Conservation (phyloP, 2,888 invertebrate species). For the Leptopilina myrica region DNA sequence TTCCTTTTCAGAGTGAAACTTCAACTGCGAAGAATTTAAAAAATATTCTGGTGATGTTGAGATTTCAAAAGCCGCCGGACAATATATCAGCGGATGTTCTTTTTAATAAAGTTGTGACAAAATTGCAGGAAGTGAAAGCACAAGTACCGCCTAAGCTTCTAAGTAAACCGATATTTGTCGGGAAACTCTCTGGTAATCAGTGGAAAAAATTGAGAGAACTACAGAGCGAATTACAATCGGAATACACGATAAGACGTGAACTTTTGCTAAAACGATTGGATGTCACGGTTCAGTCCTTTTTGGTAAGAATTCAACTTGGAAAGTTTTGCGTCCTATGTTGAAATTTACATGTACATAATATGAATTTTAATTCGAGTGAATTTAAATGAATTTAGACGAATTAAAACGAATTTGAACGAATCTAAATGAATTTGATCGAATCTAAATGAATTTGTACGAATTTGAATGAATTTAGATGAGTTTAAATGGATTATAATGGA, state of each 20-base stretch:
- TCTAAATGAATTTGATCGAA: too few relatives aligned
- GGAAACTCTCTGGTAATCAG: constrained; percentile 86
- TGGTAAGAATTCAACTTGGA: constrained; percentile 78
- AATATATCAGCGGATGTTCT: constrained; percentile 87
- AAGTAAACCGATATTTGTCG: constrained; percentile 87
- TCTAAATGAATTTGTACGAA: too few relatives aligned
- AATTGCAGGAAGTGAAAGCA: constrained; percentile 82
- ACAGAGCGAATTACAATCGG: constrained; percentile 86
- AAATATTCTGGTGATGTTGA: constrained; percentile 86
- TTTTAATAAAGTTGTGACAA: constrained; percentile 86
- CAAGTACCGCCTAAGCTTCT: constrained; percentile 81
- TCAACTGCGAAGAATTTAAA: constrained; percentile 88
- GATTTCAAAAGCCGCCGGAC: constrained; percentile 92
- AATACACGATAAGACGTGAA: constrained; percentile 90
- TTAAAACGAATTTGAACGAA: too few relatives aligned
- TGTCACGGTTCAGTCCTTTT: constrained; percentile 97
- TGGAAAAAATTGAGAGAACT: constrained; percentile 87
- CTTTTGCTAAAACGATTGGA: constrained; percentile 94
- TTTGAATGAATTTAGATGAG: too few relatives aligned
- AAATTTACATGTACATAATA: too few relatives aligned
- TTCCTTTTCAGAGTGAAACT: constrained; percentile 84
- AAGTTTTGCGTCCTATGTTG: too few relatives aligned
- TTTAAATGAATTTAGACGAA: too few relatives aligned
- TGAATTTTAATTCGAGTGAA: too few relatives aligned
- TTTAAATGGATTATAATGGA: too few relatives aligned